Conservation (phyloP, 2,113 vertebrate genomes). For the Tautogolabrus adspersus region DNA sequence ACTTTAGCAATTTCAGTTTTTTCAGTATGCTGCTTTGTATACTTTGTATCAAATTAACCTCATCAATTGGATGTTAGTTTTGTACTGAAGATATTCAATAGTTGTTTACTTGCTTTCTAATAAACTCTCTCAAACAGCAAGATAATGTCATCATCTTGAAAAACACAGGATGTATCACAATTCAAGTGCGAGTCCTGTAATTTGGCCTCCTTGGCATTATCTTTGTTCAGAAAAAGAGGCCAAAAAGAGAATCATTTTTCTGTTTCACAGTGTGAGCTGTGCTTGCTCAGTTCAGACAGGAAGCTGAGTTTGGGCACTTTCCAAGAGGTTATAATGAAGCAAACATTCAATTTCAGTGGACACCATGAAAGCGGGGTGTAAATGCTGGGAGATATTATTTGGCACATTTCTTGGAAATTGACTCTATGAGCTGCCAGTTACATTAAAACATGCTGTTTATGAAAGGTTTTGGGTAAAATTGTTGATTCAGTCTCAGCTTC, state of each 20-base stretch:
- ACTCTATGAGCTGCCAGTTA: conserved; percentile 72
- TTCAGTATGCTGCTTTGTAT: not conserved
- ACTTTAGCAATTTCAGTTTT: no score
- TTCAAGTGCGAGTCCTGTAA: not conserved
- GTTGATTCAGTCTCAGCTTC: conserved; percentile 48
- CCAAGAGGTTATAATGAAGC: conserved; percentile 70
- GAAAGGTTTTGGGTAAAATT: conserved; percentile 45
- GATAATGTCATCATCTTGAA: not conserved
- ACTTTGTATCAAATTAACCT: not conserved
- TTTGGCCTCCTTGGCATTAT: conserved; percentile 36
- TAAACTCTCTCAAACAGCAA: not conserved
- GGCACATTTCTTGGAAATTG: conserved; percentile 61
- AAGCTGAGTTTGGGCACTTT: conserved; percentile 58
- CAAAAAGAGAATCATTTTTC: conserved; percentile 13
- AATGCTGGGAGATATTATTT: conserved; percentile 62
- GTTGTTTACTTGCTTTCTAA: not conserved
- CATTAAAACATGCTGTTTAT: conserved; percentile 68
- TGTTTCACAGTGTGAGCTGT: conserved; percentile 36
- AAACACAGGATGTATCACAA: not conserved
- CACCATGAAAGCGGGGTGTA: conserved; percentile 35
- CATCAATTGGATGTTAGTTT: not conserved
- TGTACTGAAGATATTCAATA: not conserved
- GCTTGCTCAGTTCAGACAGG: conserved; percentile 48
- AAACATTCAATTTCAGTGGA: conserved; percentile 64
- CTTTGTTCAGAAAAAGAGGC: conserved; percentile 25